Percentiles rank a stretch among this genome's conserved stretches.
Conservation (phyloP, 2,113 vertebrate species). For the Callaeas wilsoni region DNA sequence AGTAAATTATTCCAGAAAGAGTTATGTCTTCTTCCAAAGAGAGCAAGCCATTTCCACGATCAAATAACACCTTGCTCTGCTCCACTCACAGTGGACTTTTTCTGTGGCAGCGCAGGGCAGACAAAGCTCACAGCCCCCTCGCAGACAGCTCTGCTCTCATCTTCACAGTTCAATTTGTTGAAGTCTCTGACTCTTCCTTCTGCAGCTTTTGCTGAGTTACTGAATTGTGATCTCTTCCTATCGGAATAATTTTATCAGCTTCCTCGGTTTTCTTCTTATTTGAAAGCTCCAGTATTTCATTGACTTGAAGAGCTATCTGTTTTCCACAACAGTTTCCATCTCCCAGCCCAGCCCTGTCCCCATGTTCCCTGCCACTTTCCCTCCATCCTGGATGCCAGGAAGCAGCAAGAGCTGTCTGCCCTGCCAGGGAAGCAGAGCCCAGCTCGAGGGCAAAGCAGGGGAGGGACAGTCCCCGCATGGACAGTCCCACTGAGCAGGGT, state of each 20-base stretch:
- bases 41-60: neutral
- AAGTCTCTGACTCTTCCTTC: neutral
- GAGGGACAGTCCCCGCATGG: accelerated
- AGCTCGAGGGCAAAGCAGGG: neutral
- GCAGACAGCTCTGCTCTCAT: neutral
- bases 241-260: neutral
- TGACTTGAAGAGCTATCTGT: neutral
- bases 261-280: neutral
- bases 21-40: neutral
- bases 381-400: neutral
- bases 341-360: neutral
- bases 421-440: neutral
- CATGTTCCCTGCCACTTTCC: neutral
- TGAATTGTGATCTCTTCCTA: neutral
- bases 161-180: neutral
- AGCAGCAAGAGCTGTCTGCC: neutral
- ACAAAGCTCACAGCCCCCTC: neutral
- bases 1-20: constrained; percentile 24
- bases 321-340: neutral
- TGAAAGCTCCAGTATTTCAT: neutral
- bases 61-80: neutral
- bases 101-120: neutral
- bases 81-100: neutral
- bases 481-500: too few relatives aligned
- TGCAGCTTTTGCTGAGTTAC: neutral